Percentiles rank a stretch among this genome's conserved stretches.
Evolutionary conservation across 1,140 invertebrate genomes (phyloP).

Genomic region (Cotesia typhae): DNA sequence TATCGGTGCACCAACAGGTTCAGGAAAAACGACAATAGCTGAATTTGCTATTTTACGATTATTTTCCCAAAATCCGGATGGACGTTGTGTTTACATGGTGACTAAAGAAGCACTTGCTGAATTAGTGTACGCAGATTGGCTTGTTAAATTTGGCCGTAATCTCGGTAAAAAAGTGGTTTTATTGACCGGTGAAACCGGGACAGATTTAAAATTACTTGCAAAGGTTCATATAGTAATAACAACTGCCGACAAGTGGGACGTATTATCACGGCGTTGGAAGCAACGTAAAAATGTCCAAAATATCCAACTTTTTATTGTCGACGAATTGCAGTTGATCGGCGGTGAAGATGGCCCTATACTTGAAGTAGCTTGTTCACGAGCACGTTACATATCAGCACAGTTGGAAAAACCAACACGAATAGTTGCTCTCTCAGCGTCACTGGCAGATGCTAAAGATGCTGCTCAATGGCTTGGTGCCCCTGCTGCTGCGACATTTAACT

Average conservation of each 20-base stretch:
- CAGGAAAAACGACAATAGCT: conserved; percentile 95
- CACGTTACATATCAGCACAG: conserved; percentile 97
- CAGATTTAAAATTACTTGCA: conserved; percentile 91
- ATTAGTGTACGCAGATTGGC: conserved; percentile 91
- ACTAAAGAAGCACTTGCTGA: conserved; percentile 92
- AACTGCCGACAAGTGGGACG: conserved; percentile 99
- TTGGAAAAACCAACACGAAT: conserved; percentile 94
- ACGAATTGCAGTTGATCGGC: conserved; percentile 94
- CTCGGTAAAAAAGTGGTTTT: conserved; percentile 90
- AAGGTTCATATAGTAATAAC: conserved; percentile 96
- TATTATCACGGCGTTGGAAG: conserved; percentile 97
- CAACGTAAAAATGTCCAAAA: conserved; percentile 98
- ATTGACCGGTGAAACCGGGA: conserved; percentile 97
- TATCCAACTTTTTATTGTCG: conserved; percentile 95
- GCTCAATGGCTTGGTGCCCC: conserved; percentile 97
- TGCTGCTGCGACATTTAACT: conserved; percentile 95
- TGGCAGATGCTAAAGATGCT: conserved; percentile 95
- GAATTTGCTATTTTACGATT: conserved; percentile 96
- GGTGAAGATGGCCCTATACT: conserved; percentile 92
- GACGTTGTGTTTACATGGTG: conserved; percentile 92
- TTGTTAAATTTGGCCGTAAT: conserved; percentile 82
- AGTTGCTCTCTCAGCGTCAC: conserved; percentile 91
- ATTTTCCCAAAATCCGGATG: conserved; percentile 77
- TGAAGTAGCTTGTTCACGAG: conserved; percentile 97
- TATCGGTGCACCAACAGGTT: conserved; percentile 96